Base-by-base conservation (phyloP, 2,113 vertebrate species). In the Phrynocephalus versicolor region DNA sequence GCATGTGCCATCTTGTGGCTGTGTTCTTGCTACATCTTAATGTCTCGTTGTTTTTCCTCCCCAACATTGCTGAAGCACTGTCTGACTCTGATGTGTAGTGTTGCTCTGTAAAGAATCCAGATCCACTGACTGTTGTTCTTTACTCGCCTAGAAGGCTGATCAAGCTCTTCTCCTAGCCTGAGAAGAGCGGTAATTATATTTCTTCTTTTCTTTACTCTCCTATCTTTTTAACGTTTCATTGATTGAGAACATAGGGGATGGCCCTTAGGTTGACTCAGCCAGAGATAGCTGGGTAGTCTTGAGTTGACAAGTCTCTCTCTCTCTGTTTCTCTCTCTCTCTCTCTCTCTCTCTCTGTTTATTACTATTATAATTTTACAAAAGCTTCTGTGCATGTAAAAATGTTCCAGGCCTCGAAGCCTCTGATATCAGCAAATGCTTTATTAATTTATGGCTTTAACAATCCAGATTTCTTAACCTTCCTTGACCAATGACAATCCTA, bases 1-100 rank as follows among this genome's bases (percentile, higher is more conserved):
- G 96, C 97, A 97, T 97, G 97, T 96, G 96, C 95, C 94, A 93
- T 95, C 95, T 96, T 96, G 94, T 96, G 95, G 96, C 95, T 97
- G 94, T 96, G 95, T 97, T 96, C 95, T 95, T 94, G 95, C 96
- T 97, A 89, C 92, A 95, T 96, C 94, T 96, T 95, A 94, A 95
- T 91, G 94, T 94, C 94, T 93, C 73, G 91, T 89, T 95, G 91
- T 95, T 94, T 92, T 95, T 96, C 93, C 92, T 96, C 85, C 95
- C 92, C 88, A 92, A 96, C 94, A 90, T 95, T 93, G 95, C 95
- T 93, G 93, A 95, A 94, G 94, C 94, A 90, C 95, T 96, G 91
- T 95, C 93, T 96, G 94, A 95, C 94, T 96, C 94, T 96, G 94
- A 95, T 81, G 94, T 91, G 96, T 95, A 95, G 88, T 95, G 93